Percentiles rank a stretch among this genome's conserved stretches.
Evolutionary conservation across 2,113 vertebrate species (phyloP).

Genomic region (Himantopus leucocephalus): DNA sequence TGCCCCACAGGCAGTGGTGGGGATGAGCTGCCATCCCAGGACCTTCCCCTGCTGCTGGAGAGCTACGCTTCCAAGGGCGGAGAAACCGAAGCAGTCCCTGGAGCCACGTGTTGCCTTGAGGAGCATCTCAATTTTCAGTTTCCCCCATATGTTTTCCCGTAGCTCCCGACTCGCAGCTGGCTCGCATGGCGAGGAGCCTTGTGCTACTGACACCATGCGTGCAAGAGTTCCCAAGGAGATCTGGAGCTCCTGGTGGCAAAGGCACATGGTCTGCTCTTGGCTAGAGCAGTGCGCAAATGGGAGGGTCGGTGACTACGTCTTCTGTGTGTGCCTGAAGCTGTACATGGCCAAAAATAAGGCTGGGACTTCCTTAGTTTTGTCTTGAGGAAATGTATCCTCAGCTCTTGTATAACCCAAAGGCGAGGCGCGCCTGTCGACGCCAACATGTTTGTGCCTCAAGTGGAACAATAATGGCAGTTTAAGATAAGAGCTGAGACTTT

Average conservation of each 20-base stretch:
- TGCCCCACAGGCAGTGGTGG: not conserved
- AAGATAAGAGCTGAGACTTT: not conserved
- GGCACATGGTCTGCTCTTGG: not conserved
- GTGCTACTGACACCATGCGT: not conserved
- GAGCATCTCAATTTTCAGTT: not conserved
- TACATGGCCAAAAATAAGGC: not conserved
- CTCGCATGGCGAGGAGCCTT: not conserved
- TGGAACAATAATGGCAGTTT: too few relatives aligned
- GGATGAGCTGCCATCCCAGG: too few relatives aligned
- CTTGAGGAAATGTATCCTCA: not conserved
- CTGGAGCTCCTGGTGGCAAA: not conserved
- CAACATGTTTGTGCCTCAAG: not conserved
- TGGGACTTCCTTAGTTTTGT: not conserved
- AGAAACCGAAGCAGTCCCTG: not conserved
- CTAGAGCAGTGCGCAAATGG: not conserved
- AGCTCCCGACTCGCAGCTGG: rapidly evolving
- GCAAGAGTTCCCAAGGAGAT: not conserved
- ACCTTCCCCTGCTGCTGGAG: not conserved
- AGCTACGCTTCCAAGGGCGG: not conserved
- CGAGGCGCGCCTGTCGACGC: rapidly evolving
- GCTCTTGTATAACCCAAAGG: not conserved
- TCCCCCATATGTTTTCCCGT: rapidly evolving
- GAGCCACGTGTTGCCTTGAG: rapidly evolving
- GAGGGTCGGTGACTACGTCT: not conserved
- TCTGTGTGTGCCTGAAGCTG: rapidly evolving